A percentile compares a stretch with the other conserved stretches of the same genome.
phyloP scores from a whole-genome alignment of 1,140 invertebrate species.

The Drosophila orosa region DNA sequence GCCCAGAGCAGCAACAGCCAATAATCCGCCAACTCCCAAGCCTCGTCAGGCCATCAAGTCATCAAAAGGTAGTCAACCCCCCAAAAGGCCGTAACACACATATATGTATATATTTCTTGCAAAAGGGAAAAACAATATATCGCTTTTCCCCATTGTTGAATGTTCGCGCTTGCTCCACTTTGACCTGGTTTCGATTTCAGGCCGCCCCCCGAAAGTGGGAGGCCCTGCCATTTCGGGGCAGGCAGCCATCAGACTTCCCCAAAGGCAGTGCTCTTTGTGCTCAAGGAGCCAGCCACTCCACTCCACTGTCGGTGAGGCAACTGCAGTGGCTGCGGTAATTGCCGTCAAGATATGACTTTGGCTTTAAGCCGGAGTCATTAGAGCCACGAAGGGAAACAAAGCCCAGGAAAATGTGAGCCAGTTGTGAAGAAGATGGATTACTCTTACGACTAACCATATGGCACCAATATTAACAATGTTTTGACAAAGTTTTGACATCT shows the following conservation, averaged over 20 bases:
- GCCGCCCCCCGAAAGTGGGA: slow-evolving; percentile 11
- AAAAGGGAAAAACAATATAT: slow-evolving; percentile 25
- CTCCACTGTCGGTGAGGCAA: slow-evolving; percentile 32
- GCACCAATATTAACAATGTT: neutral
- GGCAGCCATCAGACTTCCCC: slow-evolving; percentile 10
- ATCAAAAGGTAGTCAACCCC: slow-evolving; percentile 66
- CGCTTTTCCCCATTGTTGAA: slow-evolving; percentile 37
- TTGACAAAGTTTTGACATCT: neutral
- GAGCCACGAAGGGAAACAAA: slow-evolving; percentile 29
- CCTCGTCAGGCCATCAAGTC: slow-evolving; percentile 80
- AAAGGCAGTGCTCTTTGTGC: slow-evolving; percentile 40
- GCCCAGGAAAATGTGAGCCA: neutral
- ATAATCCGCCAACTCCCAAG: slow-evolving; percentile 81
- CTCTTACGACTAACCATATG: slow-evolving; percentile 13
- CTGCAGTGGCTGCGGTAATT: slow-evolving; percentile 52
- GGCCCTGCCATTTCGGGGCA: slow-evolving; percentile 4
- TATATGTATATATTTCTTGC: neutral
- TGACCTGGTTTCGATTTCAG: slow-evolving; percentile 69
- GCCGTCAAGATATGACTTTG: slow-evolving; percentile 51
- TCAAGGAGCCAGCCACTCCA: slow-evolving; percentile 52
- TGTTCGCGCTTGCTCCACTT: slow-evolving; percentile 39
- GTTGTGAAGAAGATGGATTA: slow-evolving; percentile 22
- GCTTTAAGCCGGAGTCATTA: slow-evolving; percentile 38
- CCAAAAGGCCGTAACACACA: slow-evolving; percentile 5
- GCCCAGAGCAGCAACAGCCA: slow-evolving; percentile 65